Evolutionary conservation across 2,888 invertebrate species (phyloP), one percentile per base, ranked within the genome.

Genomic region (Maniola hyperantus): DNA sequence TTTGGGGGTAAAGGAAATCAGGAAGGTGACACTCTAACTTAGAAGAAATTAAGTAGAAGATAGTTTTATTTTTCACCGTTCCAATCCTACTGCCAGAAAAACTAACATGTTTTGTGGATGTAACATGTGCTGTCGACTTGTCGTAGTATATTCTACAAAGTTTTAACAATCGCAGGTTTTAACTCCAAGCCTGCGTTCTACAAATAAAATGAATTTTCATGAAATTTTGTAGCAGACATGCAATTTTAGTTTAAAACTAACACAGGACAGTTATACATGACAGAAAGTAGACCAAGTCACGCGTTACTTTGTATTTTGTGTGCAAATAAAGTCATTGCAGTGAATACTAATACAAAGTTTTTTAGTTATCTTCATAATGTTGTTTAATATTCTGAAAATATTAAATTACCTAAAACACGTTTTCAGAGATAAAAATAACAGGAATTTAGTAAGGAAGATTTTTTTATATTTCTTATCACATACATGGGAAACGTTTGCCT

Each of bases 211-310:
- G 53, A 53, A 62, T 42, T 42, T 62, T 62, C 53, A 53, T 53
- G 42, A 62, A 62, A 62, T 62, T 53, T 55, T 26, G 54, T 44
- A 5, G 34, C 51, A 34, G 54, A 63, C 63, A 54, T 63, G 53
- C 54, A 63, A 55, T 63, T 63, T 63, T 18, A 63, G 54, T 59
- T 64, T 68, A 65, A 57, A 65, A 65, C 51, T 42, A 42, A 26
- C 58, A 39, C 33, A 42, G 58, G 64, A 65, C 64, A 65, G 58
- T 57, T 55, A 55, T 64, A 55, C 57, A 55, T 64, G 64, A 57
- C 55, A 65, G 33, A 44, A 55, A 55, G 54, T 34, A 63, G 39
- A 55, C 46, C 15, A 63, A 55, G 63, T 46, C 46, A 46, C 63
- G 11, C 53, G 11, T 33, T 46, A 55, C 42, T 63, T 63, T 62